phyloP scores from a whole-genome alignment of 2,888 invertebrate genomes.

The Cheilosia soror region DNA sequence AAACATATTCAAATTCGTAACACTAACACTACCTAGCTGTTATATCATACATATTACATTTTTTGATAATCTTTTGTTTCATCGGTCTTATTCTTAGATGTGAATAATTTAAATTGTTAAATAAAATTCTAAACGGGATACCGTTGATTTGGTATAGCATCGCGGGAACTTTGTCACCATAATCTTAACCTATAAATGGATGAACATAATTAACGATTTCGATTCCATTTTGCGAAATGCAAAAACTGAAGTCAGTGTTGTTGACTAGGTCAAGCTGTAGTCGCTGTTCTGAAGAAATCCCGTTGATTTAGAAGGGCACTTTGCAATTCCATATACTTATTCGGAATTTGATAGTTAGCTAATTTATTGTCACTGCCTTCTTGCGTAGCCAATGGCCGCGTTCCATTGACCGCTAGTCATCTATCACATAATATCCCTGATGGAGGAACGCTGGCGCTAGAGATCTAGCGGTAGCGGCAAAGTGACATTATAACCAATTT shows the following conservation, averaged over 20 bases:
- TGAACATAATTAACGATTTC: not conserved
- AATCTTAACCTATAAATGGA: not conserved
- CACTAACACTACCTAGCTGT: not conserved
- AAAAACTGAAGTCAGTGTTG: not conserved
- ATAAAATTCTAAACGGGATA: not conserved
- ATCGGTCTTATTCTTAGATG: not conserved
- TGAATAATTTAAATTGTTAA: not conserved
- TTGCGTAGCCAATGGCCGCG: too few species aligned
- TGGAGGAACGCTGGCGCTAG: too few species aligned
- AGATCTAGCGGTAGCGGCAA: too few species aligned
- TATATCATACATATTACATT: slow-evolving; percentile 3
- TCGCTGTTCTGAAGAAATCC: not conserved
- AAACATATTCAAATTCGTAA: too few species aligned
- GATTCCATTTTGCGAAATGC: not conserved
- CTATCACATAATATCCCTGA: too few species aligned
- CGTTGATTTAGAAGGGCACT: not conserved
- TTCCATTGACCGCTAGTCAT: too few species aligned
- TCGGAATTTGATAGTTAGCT: not conserved
- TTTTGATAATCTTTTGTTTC: not conserved
- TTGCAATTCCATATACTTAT: not conserved
- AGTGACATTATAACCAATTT: too few species aligned
- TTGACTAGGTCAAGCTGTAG: not conserved
- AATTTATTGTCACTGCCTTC: too few species aligned
- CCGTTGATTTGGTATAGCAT: not conserved
- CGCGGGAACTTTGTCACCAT: not conserved